Conservation (phyloP, 2,888 invertebrate genomes). For the Xanthorhoe designata region DNA sequence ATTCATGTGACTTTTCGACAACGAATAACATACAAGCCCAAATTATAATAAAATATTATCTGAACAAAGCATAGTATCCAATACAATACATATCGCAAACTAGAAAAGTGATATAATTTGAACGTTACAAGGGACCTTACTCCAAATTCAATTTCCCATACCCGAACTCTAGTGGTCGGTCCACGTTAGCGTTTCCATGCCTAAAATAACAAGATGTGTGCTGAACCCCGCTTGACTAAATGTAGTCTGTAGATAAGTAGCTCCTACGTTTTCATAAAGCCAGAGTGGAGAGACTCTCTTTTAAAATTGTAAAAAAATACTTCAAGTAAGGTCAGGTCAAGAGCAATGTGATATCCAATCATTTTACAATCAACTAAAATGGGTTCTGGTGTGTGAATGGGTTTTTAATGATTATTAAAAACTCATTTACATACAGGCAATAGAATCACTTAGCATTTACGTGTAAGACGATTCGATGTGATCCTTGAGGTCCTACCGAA, state of each 20-base stretch:
- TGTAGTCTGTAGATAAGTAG: slow-evolving; percentile 15
- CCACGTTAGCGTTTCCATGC: slow-evolving; percentile 15
- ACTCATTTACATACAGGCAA: too few relatives aligned
- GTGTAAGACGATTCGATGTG: too few relatives aligned
- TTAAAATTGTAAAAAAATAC: slow-evolving; percentile 2
- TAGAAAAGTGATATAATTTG: slow-evolving; percentile 14
- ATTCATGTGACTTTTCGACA: neutral
- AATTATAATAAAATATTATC: neutral
- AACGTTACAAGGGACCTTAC: slow-evolving; percentile 10
- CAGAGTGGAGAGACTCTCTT: neutral
- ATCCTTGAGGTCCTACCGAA: too few relatives aligned
- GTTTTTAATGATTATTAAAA: neutral
- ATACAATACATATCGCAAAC: neutral
- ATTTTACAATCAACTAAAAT: neutral
- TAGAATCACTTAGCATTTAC: too few relatives aligned
- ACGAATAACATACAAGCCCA: neutral
- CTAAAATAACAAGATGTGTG: slow-evolving; percentile 22
- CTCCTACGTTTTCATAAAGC: slow-evolving; percentile 7
- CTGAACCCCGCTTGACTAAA: slow-evolving; percentile 21
- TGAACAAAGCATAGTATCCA: neutral
- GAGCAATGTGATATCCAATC: neutral
- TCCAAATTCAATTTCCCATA: slow-evolving; percentile 24
- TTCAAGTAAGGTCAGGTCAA: neutral
- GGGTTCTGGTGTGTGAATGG: neutral
- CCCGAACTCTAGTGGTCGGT: slow-evolving; percentile 5